phyloP scores from a whole-genome alignment of 1,140 invertebrate species.

The Cydia amplana region DNA sequence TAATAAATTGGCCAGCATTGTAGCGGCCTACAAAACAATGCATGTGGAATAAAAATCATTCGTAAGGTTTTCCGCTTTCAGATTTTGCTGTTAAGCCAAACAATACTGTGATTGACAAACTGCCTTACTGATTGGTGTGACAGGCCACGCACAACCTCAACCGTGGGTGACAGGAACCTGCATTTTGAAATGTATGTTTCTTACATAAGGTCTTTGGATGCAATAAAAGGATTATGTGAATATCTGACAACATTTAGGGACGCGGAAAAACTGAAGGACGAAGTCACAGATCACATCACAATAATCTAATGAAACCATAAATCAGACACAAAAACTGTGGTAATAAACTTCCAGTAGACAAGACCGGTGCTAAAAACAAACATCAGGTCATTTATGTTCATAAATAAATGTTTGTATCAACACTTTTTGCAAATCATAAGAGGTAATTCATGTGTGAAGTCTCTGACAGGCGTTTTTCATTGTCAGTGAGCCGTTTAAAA shows the following conservation, averaged over 20 bases:
- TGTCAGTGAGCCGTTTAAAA: constrained; percentile 45
- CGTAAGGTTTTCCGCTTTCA: neutral
- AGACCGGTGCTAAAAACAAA: neutral
- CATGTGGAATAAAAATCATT: neutral
- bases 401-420: constrained; percentile 38
- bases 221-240: neutral
- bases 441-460: constrained; percentile 57
- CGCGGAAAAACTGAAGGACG: neutral
- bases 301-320: neutral
- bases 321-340: neutral
- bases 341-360: neutral
- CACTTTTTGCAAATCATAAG: constrained; percentile 49
- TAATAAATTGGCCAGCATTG: neutral
- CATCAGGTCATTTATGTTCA: constrained; percentile 45
- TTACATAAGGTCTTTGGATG: constrained; percentile 13
- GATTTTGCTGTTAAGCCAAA: neutral
- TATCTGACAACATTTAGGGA: constrained; percentile 33
- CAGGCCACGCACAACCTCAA: neutral
- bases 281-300: neutral
- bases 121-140: neutral
- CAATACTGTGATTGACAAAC: constrained; percentile 14
- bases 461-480: constrained; percentile 57
- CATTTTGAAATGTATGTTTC: constrained; percentile 34
- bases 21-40: neutral
- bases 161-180: neutral